Percentiles rank a stretch among this genome's conserved stretches.
phyloP scores from a whole-genome alignment of 2,113 vertebrate genomes.

The Ictalurus punctatus region DNA sequence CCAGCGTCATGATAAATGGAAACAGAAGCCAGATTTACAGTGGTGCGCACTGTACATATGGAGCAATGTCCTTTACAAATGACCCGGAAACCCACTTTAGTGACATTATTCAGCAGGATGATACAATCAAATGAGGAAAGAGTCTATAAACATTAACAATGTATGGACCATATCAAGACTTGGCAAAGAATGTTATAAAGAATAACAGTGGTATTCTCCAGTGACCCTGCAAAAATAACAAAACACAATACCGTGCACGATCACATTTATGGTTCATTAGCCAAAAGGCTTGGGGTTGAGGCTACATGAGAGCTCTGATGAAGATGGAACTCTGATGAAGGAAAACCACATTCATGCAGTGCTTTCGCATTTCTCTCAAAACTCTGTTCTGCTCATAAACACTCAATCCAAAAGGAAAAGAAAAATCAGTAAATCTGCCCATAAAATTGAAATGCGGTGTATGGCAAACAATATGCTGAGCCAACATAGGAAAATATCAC shows the following conservation, averaged over 20 bases:
- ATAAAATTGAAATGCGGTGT: constrained; percentile 23
- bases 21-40: constrained; percentile 55
- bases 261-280: neutral
- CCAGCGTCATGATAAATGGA: constrained; percentile 20
- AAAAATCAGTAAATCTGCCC: constrained; percentile 16
- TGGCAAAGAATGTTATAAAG: neutral
- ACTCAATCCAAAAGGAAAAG: constrained; percentile 11
- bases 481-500: constrained; percentile 10
- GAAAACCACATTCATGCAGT: constrained; percentile 4
- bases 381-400: constrained; percentile 31
- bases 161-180: neutral
- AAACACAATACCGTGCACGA: neutral
- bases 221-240: neutral
- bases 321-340: neutral
- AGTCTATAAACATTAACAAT: constrained; percentile 14
- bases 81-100: constrained; percentile 25
- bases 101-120: neutral
- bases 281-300: constrained; percentile 11
- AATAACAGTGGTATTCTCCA: neutral
- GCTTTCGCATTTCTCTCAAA: constrained; percentile 3
- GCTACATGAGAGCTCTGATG: neutral
- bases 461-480: constrained; percentile 33
- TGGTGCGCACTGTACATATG: neutral
- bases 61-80: constrained; percentile 51
- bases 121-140: neutral